Conservation (phyloP, 2,113 vertebrate genomes). For the Platichthys flesus region DNA sequence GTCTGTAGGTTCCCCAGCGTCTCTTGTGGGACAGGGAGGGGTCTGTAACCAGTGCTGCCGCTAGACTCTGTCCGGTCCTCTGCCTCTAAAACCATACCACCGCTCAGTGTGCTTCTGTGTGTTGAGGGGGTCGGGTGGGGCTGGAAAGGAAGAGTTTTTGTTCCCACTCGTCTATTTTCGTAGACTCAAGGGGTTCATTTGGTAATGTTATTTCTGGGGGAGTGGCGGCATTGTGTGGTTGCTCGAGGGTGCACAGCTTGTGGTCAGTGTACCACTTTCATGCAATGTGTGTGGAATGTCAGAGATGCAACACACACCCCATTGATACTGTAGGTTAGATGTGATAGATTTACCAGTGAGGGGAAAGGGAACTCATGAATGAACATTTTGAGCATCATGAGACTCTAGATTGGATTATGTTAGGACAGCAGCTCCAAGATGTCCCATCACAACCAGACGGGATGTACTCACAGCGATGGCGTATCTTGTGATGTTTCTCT, state of each 20-base stretch:
- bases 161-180: constrained; percentile 60
- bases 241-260: constrained; percentile 3
- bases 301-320: constrained; percentile 15
- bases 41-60: constrained; percentile 32
- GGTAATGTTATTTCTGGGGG: constrained; percentile 58
- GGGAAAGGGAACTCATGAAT: not conserved
- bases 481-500: constrained; percentile 89
- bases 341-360: not conserved
- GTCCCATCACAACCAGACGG: not conserved
- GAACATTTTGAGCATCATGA: not conserved
- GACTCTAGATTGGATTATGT: not conserved
- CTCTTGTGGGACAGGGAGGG: constrained; percentile 62
- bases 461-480: constrained; percentile 89
- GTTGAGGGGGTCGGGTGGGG: constrained; percentile 50
- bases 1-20: constrained; percentile 27
- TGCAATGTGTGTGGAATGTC: constrained; percentile 49
- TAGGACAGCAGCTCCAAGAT: not conserved
- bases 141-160: constrained; percentile 37
- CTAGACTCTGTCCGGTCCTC: constrained; percentile 34
- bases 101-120: constrained; percentile 27
- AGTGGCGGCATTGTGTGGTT: constrained; percentile 47
- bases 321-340: not conserved
- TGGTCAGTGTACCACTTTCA: constrained; percentile 26
- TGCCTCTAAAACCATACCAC: constrained; percentile 32
- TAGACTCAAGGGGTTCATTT: constrained; percentile 57